Conservation (phyloP, 2,113 vertebrate genomes). For the Megaleporinus macrocephalus region DNA sequence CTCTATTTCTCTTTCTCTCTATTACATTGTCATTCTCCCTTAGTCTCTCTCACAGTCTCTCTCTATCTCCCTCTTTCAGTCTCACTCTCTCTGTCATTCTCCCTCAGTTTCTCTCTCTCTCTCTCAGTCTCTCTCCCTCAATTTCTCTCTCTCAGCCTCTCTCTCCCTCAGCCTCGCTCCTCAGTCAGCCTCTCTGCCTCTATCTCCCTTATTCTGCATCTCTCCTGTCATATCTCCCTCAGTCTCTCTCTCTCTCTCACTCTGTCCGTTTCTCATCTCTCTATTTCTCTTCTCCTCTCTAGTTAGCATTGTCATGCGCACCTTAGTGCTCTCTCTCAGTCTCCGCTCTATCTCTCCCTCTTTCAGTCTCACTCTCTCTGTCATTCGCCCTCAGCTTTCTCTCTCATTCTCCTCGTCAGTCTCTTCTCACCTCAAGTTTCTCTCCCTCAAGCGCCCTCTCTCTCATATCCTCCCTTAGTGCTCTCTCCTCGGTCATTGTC, state of each 20-base stretch:
- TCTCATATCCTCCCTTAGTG: neutral
- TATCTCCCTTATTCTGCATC: neutral
- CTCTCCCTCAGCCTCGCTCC: neutral
- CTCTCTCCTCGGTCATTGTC: neutral
- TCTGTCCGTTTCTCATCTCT: constrained; percentile 12
- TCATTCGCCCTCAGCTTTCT: no score
- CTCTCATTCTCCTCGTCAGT: no score
- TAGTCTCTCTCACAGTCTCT: neutral
- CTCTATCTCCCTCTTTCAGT: neutral
- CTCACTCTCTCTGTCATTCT: neutral
- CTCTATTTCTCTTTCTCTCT: neutral
- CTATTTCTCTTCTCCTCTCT: no score
- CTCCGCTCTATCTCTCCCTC: no score
- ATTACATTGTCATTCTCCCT: no score
- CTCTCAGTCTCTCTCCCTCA: neutral
- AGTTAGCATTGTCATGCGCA: neutral
- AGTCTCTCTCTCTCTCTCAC: neutral
- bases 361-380: neutral
- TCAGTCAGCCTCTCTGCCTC: neutral
- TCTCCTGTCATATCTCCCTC: neutral
- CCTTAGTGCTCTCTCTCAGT: neutral
- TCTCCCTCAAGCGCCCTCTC: neutral
- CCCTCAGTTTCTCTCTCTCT: neutral
- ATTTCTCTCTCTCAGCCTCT: neutral
- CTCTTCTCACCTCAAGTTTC: no score